A percentile compares a stretch with the other conserved stretches of the same genome.
phyloP scores from a whole-genome alignment of 2,113 vertebrate species.

The Athene cunicularia region DNA sequence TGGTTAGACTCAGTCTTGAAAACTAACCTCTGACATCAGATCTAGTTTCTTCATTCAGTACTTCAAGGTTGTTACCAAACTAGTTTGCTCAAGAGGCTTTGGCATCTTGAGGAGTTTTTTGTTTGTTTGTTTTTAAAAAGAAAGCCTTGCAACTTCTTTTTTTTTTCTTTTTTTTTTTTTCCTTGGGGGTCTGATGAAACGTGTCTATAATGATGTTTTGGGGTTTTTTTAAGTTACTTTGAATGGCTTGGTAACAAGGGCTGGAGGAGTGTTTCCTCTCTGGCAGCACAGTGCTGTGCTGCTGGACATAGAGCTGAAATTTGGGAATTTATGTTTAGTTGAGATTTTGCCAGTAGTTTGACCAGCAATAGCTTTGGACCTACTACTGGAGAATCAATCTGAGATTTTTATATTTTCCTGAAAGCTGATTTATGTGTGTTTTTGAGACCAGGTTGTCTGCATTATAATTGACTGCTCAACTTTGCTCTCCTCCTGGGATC shows the following conservation, averaged over 20 bases:
- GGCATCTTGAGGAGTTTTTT: background rate
- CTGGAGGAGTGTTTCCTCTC: background rate
- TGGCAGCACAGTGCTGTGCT: background rate
- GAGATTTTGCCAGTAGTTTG: background rate
- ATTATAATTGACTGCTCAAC: background rate
- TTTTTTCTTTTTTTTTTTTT: background rate
- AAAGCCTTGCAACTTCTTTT: background rate
- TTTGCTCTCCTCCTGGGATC: background rate
- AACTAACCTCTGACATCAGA: background rate
- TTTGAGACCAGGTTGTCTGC: background rate
- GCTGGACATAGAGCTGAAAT: background rate
- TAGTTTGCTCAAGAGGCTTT: constrained; percentile 14
- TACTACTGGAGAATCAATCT: background rate
- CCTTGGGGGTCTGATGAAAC: background rate
- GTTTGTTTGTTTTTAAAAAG: background rate
- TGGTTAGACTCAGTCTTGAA: background rate
- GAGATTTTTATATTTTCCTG: background rate
- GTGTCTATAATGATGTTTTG: background rate
- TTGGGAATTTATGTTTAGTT: background rate
- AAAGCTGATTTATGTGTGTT: background rate
- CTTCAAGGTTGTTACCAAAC: background rate
- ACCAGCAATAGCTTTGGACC: background rate
- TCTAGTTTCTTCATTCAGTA: background rate
- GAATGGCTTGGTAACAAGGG: background rate
- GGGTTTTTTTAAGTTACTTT: background rate